Base-by-base conservation (phyloP, 2,113 vertebrate genomes). In the Cranoglanis bouderius region DNA sequence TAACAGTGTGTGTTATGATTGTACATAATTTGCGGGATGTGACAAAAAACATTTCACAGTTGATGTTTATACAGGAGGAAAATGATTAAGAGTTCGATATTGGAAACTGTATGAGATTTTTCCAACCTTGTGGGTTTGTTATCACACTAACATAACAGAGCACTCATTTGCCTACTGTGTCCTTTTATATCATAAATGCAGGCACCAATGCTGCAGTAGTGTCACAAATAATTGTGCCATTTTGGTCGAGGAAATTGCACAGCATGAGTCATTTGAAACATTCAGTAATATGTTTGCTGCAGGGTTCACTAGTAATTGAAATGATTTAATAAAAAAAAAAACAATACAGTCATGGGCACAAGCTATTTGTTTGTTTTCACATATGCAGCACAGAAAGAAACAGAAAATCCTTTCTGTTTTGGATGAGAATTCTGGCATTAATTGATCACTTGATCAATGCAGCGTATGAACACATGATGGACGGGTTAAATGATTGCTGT, bases 201-300 rank as follows among this genome's bases (percentile, higher is more conserved):
- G 53, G 29, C 67, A 65, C 35, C 24, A 1, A 43, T 4, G 35
- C 85, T 57, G 85, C 61, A 32, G 46, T 4, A 75, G 55, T 38
- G n/a, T 72, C 32, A 43, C 85, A 59, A 43, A 86, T 86, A 74
- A 75, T 40, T 55, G 35, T 46, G 43, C 70, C 32, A 38, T 74
- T 53, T 53, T 86, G 51, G 1, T 38, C n/a, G 51, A 75, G 85
- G 85, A 86, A 86, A 75, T 74, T 75, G 85, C 70, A 40, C 53
- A 75, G 51, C 72, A 72, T 51, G 61, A 74, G 67, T 85, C 49
- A 85, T 61, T 85, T 53, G 19, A 72, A 49, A 65, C 74, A 35
- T 57, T 63, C 77, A 29, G 57, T 81, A 65, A 65, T 65, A 63
- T 49, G 26, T 80, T 53, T 87, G 86, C 59, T 40, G 57, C 57